phyloP scores from a whole-genome alignment of 2,888 invertebrate genomes.

The Tortricodes alternella region DNA sequence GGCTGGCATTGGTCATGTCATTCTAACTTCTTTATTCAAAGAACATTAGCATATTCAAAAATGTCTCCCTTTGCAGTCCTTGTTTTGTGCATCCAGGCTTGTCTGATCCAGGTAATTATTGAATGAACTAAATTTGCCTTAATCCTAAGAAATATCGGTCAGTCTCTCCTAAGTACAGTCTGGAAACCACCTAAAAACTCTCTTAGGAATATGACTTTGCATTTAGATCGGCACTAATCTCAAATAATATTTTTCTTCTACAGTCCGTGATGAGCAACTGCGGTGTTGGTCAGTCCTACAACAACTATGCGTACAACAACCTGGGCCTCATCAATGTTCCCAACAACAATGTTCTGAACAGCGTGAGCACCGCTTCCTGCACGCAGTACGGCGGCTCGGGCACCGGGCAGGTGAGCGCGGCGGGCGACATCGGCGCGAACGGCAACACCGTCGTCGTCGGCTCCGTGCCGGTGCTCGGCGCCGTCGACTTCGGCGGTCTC shows the following conservation, averaged over 20 bases:
- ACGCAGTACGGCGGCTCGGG: constrained; percentile 43
- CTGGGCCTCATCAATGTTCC: background rate
- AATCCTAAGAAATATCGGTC: too few species aligned
- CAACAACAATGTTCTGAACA: background rate
- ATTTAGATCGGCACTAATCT: too few species aligned
- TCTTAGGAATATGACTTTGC: too few species aligned
- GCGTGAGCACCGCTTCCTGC: constrained; percentile 14
- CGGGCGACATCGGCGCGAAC: constrained; percentile 42
- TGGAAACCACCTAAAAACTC: too few species aligned
- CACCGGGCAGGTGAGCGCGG: constrained; percentile 39
- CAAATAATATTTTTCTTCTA: background rate
- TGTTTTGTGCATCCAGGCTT: constrained; percentile 4
- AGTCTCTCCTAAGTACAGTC: too few species aligned
- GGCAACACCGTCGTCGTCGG: constrained; percentile 45
- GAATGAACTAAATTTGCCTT: background rate
- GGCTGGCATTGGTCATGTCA: background rate
- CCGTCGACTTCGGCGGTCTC: constrained; percentile 45
- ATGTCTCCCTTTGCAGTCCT: constrained; percentile 16
- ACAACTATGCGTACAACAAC: background rate
- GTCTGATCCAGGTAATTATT: constrained; percentile 24
- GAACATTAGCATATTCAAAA: background rate
- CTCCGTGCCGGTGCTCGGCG: constrained; percentile 48
- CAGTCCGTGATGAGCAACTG: constrained; percentile 19
- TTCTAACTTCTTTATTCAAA: background rate
- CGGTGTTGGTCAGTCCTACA: constrained; percentile 10